A percentile compares a stretch with the other conserved stretches of the same genome.
These are phyloP conservation scores for Aelia acuminata DNA, from an alignment of 2,888 invertebrate genomes.

Conservation along the genomic window DNA sequence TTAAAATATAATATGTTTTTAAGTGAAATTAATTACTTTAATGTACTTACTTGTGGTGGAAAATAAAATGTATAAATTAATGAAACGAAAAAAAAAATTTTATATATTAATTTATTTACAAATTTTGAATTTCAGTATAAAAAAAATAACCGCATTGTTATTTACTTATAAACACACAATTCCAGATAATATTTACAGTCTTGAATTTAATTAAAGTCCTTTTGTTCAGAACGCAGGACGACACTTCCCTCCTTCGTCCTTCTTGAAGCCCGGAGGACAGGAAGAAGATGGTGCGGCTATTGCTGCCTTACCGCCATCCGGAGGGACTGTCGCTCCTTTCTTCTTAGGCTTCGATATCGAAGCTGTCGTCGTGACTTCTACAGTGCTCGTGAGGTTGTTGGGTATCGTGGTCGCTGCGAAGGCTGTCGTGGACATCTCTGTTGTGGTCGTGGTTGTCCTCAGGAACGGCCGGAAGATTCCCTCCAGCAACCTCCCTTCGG, in stretches of 20 bases:
- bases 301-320: neutral
- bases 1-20: too few relatives aligned
- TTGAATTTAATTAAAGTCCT: neutral
- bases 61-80: too few relatives aligned
- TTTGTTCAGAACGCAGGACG: neutral
- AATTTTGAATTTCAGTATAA: neutral
- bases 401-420: neutral
- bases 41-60: too few relatives aligned
- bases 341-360: neutral
- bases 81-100: neutral
- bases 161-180: neutral
- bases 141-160: too few relatives aligned
- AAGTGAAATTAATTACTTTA: too few relatives aligned
- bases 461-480: neutral
- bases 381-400: neutral
- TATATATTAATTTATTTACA: neutral
- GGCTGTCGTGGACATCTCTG: neutral
- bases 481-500: neutral
- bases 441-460: neutral
- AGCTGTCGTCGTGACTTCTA: neutral
- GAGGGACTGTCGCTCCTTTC: neutral
- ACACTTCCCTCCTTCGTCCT: neutral
- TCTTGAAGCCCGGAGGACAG: neutral
- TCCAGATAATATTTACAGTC: neutral
- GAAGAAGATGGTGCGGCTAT: neutral